Evolutionary conservation across 1,140 invertebrate genomes (phyloP), one percentile per base, ranked within the genome.

Genomic region (Heliconius melpomene): DNA sequence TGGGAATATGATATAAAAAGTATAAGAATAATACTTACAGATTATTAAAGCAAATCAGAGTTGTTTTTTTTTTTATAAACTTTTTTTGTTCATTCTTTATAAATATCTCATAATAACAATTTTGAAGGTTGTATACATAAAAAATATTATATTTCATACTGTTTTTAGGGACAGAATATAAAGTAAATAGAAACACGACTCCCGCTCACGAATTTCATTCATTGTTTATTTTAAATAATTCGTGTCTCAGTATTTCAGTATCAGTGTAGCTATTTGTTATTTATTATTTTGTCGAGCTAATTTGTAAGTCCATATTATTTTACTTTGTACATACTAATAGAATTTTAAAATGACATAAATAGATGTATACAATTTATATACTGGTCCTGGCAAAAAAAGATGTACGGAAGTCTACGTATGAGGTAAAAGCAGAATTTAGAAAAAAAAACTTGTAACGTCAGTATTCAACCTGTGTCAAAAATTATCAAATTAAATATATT

Each of bases 151-250:
- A 29, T 66, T 26, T 23, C 7, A 11, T 66, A 66, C 60, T 66
- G 5, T 29, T 26, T 29, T 29, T 16, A 16, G 26, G 11, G 60
- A 66, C 26, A 66, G 5, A 60, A 26, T 60, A 72, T 20, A 36
- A 72, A 72, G 70, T 75, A 75, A 72, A 38, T 7, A 38, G 2
- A 40, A 75, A 75, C 74, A 75, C 32, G 74, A 40, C n/a, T 3
- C 20, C 29, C 54, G 54, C 74, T 75, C 54, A 60, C 54, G 74
- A 75, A 38, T 75, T 23, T 75, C 52, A 36, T 75, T 74, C 73
- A 74, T 74, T 50, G n/a, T 40, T 26, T 50, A 74, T 52, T 72
- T 40, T 38, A 72, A 72, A 18, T 38, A 38, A 72, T 32, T 72
- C 29, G 71, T 38, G 36, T 72, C 36, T 38, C 71, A 72, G n/a